Conservation (phyloP, 2,113 vertebrate species). For the Pelodiscus sinensis region DNA sequence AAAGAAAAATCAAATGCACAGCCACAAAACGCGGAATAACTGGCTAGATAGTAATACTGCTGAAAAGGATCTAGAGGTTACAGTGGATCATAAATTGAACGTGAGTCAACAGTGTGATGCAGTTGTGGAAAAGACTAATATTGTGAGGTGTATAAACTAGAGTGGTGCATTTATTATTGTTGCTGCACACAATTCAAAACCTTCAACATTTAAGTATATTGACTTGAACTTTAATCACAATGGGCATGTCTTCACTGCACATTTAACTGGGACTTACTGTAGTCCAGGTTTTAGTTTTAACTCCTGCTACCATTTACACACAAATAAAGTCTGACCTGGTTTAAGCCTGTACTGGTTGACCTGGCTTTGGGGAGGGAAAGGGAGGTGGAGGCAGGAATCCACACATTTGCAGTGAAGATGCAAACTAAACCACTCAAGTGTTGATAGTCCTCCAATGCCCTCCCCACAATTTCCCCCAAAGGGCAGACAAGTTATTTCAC, state of each 20-base stretch:
- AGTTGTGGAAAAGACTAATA: not conserved
- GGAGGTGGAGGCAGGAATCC: not conserved
- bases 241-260: not conserved
- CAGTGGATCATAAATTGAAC: not conserved
- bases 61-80: not conserved
- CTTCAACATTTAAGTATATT: not conserved
- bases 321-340: not conserved
- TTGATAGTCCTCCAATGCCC: not conserved
- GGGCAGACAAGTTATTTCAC: not conserved
- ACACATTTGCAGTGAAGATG: not conserved
- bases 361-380: not conserved
- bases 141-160: not conserved
- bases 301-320: not conserved
- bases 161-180: not conserved
- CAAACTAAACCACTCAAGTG: not conserved
- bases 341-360: not conserved
- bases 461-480: not conserved
- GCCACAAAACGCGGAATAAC: not conserved
- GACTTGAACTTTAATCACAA: not conserved
- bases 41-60: not conserved
- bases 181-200: not conserved
- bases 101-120: not conserved
- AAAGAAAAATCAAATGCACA: not conserved
- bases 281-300: not conserved
- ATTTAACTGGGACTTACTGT: not conserved